Evolutionary conservation across 2,888 invertebrate genomes (phyloP).

Genomic region (Itoplectis maculator): DNA sequence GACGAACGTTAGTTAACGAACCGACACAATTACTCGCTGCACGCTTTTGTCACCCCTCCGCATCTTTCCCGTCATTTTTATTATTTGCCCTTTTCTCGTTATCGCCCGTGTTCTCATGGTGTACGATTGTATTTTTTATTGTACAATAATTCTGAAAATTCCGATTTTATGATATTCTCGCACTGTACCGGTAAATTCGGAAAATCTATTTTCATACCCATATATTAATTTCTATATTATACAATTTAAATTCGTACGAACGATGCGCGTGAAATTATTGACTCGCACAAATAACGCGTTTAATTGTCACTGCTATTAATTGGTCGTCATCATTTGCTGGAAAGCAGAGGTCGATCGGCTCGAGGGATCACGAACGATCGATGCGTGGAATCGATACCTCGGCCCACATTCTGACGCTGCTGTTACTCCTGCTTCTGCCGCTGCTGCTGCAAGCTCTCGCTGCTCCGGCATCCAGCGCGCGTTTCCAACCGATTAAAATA

Average conservation of each 20-base stretch:
- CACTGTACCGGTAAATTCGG: no score
- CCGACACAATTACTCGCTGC: conserved; percentile 74
- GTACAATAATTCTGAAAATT: no score
- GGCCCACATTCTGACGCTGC: not conserved
- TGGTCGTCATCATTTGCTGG: not conserved
- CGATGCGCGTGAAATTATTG: not conserved
- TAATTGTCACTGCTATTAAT: not conserved
- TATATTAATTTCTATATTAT: not conserved
- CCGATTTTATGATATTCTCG: no score
- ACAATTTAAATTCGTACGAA: not conserved
- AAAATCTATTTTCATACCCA: no score
- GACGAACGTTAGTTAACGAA: conserved; percentile 79
- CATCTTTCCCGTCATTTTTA: conserved; percentile 32
- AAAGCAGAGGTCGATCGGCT: not conserved
- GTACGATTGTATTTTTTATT: no score
- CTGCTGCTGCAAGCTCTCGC: conserved; percentile 8
- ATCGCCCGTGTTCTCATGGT: conserved; percentile 23
- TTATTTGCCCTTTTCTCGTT: conserved; percentile 7
- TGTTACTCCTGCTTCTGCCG: no score
- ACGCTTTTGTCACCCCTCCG: conserved; percentile 53
- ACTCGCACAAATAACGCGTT: not conserved
- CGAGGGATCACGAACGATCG: not conserved
- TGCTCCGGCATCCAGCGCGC: conserved; percentile 16
- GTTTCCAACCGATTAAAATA: conserved; percentile 46
- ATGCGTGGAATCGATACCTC: not conserved